Evolutionary conservation across 2,113 vertebrate genomes (phyloP), one percentile per base, ranked within the genome.

Genomic region (Bufo gargarizans): DNA sequence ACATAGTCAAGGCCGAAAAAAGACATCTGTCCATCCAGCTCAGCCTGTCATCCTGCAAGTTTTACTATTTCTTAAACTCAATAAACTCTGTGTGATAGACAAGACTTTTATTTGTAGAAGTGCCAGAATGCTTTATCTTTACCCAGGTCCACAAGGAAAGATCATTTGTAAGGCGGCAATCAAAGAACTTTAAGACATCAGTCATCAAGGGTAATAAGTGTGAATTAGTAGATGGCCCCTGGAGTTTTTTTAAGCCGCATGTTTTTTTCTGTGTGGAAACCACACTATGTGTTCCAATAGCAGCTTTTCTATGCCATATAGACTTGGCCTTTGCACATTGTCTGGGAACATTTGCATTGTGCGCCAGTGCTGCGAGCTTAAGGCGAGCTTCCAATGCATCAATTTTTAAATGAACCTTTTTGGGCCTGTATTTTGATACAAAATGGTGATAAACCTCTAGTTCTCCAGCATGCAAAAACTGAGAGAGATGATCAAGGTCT

Each of bases 261-360:
- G 2, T 4, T 22, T 67, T 50, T 47, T 20, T 82, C 1, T 19
- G 17, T 65, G 33, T 82, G 59, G 81, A n/a, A n/a, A 67, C 43
- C 43, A 20, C 4, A 47, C 49, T 43, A 17, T 19, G 43, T 50
- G 59, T 83, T 50, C 43, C 81, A 1, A 61, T 67, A 1, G 22
- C 61, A 69, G 20, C 59, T 45, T 47, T 83, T 13, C 45, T 47
- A 14, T 49, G 59, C 20, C 45, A 4, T n/a, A n/a, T 83, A 47
- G 47, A 83, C 49, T 67, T 67, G 43, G 47, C 20, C 9, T 83
- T 61, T 11, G 20, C 19, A 77, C 76, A 61, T 11, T 65, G 33
- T 65, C 61, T 82, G 43, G 67, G 81, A 49, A 81, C 55, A 58
- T 81, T 81, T 61, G 79, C 79, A 81, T 81, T 58, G 58, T 81